Evolutionary conservation across 2,888 invertebrate species (phyloP), one percentile per base, ranked within the genome.

Genomic region (Choreutis nemorana): DNA sequence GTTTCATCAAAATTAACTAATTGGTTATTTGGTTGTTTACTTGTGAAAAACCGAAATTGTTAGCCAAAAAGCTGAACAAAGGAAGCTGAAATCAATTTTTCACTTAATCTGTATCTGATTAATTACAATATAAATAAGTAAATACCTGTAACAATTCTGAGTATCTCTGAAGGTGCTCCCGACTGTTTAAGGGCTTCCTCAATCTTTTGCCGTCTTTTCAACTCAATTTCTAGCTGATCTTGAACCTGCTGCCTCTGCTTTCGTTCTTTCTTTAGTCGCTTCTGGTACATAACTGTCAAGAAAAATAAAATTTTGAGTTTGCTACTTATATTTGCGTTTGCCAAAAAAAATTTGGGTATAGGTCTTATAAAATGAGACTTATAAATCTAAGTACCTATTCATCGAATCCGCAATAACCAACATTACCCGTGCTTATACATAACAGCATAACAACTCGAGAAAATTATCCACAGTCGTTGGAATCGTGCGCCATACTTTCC

Each of bases 221-320:
- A 81, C 64, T 93, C 93, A 47, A 84, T 60, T 44, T 91, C 91
- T 39, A 94, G 71, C 56, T 94, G 92, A 44, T 94, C 92, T 55
- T 94, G 93, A 32, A 93, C 82, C 48, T 90, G 85, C 56, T 90
- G 86, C 49, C 93, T 83, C 39, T 87, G 86, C 63, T 91, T 87
- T 44, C 90, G 84, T 62, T 95, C 95, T 53, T 91, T 90, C 81
- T 94, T 89, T 75, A 94, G 83, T 37, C 94, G 86, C 65, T 94
- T 94, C 68, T 94, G 94, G 67, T 91, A 92, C 61, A 90, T 81
- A 39, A 89, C 95, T 95, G 85, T 36, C 40, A 47, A 43, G 38
- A 44, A 52, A 23, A 20, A 18, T n/a, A n/a, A n/a, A n/a, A n/a
- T n/a, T n/a, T n/a, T n/a, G n/a, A n/a, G n/a, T n/a, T n/a, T n/a